Evolutionary conservation across 2,888 invertebrate genomes (phyloP).

Genomic region (Ichneumon xanthorius): DNA sequence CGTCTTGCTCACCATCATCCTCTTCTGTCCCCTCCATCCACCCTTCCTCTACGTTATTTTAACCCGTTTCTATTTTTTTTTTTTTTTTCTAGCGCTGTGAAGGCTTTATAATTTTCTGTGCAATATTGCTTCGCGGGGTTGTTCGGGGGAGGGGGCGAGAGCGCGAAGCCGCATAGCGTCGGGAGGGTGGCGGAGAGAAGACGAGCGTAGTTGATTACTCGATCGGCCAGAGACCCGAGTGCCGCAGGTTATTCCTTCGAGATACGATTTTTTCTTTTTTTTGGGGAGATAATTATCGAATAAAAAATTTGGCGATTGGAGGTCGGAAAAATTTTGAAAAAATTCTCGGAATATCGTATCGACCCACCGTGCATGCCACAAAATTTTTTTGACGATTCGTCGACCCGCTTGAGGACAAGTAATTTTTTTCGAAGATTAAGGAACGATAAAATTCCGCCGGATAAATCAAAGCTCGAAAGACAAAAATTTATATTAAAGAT

Average conservation of each 20-base stretch:
- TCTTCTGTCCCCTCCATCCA: slow-evolving; percentile 24
- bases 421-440: background rate
- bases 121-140: slow-evolving; percentile 23
- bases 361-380: background rate
- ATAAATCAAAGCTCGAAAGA: too few relatives aligned
- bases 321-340: background rate
- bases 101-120: slow-evolving; percentile 1
- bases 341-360: background rate
- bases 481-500: too few relatives aligned
- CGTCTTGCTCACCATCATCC: slow-evolving; percentile 43
- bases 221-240: slow-evolving; percentile 47
- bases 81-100: slow-evolving; percentile 10
- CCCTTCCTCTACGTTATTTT: slow-evolving; percentile 4
- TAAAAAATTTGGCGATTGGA: background rate
- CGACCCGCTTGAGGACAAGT: too few relatives aligned
- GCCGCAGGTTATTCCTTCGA: slow-evolving; percentile 2
- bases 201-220: slow-evolving; percentile 48
- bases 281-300: background rate
- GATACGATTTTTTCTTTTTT: background rate
- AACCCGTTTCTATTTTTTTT: slow-evolving; percentile 5
- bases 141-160: slow-evolving; percentile 3
- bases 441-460: background rate
- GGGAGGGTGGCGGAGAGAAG: slow-evolving; percentile 36
- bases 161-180: slow-evolving; percentile 28
- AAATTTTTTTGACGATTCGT: background rate